A percentile compares a stretch with the other conserved stretches of the same genome.
Evolutionary conservation across 2,888 invertebrate genomes (phyloP).

Genomic region (Drosophila quasianomalipes): DNA sequence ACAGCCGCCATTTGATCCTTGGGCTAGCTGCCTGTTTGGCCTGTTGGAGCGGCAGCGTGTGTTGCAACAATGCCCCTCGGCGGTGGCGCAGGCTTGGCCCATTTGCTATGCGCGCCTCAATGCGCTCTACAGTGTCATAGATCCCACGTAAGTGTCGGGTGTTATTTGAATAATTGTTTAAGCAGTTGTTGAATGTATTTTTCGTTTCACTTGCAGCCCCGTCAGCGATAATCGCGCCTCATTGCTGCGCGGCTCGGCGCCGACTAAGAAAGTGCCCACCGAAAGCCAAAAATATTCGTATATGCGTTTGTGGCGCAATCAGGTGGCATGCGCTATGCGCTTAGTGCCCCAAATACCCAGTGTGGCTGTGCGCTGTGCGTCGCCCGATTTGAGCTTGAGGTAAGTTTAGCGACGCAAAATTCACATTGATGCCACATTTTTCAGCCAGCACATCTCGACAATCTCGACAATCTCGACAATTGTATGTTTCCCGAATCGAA

Average conservation of each 20-base stretch:
- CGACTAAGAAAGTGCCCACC: constrained; percentile 95
- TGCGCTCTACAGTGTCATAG: constrained; percentile 96
- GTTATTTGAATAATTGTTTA: neutral
- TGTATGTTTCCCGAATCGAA: constrained; percentile 21
- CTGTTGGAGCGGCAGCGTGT: constrained; percentile 94
- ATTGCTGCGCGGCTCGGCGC: constrained; percentile 93
- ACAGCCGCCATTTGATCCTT: constrained; percentile 91
- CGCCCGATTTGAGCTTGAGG: constrained; percentile 96
- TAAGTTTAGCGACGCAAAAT: constrained; percentile 84
- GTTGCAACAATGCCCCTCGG: constrained; percentile 93
- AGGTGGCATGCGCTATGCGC: constrained; percentile 97
- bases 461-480: neutral
- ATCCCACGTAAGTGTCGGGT: constrained; percentile 91
- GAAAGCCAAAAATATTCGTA: constrained; percentile 94
- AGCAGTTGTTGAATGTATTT: neutral
- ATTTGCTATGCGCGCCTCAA: constrained; percentile 96
- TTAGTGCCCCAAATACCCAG: constrained; percentile 97
- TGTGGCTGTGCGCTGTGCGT: constrained; percentile 95
- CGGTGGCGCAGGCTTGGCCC: constrained; percentile 97
- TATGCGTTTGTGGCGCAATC: constrained; percentile 99
- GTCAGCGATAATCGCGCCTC: constrained; percentile 98
- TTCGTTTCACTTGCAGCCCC: constrained; percentile 88
- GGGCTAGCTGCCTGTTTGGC: constrained; percentile 95
- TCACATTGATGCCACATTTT: constrained; percentile 6
- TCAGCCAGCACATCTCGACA: constrained; percentile 26